Evolutionary conservation across 2,797 vertebrate species (phyloP), one percentile per base, ranked within the genome.

Genomic region (Esox lucius): DNA sequence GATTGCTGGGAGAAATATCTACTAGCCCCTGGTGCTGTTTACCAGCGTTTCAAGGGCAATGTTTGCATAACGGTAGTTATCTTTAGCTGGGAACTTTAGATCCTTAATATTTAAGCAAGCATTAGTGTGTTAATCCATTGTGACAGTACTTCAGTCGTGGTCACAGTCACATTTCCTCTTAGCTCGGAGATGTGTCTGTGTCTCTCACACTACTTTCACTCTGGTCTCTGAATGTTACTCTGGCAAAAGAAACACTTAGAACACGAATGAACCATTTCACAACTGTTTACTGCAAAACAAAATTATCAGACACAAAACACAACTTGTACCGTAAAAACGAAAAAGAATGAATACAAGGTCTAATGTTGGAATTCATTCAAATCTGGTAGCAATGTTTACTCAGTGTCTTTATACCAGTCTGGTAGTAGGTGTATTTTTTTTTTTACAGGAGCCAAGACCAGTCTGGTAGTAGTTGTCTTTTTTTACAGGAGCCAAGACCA

Each of bases 51-150:
- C 64, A 49, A 68, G 26, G 62, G 28, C 31, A 22, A 9, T 0
- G 59, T 74, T 74, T 68, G 49, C 49, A 74, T 42, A 67, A 74
- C 53, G 33, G 64, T 31, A 68, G 73, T 67, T 68, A 53, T 74
- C 8, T 74, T 42, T 56, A n/a, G 22, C 56, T 24, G 56, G 22
- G 56, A 22, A 61, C 22, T 22, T 59, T 33, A 39, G n/a, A 53
- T 71, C 70, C 39, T 71, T 71, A 71, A 74, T 31, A 35, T 42
- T 68, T 74, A 74, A 53, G 11, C 64, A 35, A 5, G 62, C 42
- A 7, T 35, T 62, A 9, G 56, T 24, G 33, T 62, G 31, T 62
- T 26, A 72, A 53, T 22, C 1, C 31, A 28, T 26, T 15, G 12
- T 42, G 35, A 72, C 56, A 42, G 42, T 28, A 42, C 42, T 70